Conservation (phyloP, 2,113 vertebrate species). For the Xenus cinereus region DNA sequence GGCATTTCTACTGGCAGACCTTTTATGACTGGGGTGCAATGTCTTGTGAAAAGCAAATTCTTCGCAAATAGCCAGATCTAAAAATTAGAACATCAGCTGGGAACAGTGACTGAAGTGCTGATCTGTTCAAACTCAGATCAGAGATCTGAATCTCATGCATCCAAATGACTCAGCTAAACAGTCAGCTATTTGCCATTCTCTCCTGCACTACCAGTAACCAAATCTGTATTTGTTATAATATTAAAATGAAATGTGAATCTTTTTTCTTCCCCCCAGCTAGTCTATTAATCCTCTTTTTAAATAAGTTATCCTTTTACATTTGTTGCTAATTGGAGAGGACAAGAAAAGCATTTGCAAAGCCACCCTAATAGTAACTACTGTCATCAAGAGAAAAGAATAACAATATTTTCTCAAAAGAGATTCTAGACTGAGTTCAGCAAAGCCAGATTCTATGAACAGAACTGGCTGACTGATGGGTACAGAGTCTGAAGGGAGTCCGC, state of each 20-base stretch:
- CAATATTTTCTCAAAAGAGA: background rate
- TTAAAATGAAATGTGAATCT: background rate
- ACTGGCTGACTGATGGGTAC: background rate
- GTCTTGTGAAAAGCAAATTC: background rate
- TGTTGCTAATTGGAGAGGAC: background rate
- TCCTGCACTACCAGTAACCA: background rate
- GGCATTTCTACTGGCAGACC: too few relatives aligned
- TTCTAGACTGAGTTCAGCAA: background rate
- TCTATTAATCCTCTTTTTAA: background rate
- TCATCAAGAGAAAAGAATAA: background rate
- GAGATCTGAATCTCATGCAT: background rate
- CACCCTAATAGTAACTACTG: background rate
- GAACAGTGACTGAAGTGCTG: background rate
- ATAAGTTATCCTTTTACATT: background rate
- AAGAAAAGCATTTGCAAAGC: background rate
- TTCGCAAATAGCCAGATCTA: background rate
- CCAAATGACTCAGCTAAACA: background rate
- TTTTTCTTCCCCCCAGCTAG: background rate
- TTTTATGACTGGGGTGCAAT: background rate
- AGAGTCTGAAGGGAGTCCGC: background rate
- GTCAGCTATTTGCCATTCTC: background rate
- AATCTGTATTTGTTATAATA: background rate
- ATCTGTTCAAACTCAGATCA: background rate
- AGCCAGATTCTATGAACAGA: background rate
- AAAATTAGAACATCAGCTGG: background rate